These are phyloP conservation scores for Xenus cinereus DNA, from an alignment of 2,113 vertebrate species.

Conservation along the genomic window DNA sequence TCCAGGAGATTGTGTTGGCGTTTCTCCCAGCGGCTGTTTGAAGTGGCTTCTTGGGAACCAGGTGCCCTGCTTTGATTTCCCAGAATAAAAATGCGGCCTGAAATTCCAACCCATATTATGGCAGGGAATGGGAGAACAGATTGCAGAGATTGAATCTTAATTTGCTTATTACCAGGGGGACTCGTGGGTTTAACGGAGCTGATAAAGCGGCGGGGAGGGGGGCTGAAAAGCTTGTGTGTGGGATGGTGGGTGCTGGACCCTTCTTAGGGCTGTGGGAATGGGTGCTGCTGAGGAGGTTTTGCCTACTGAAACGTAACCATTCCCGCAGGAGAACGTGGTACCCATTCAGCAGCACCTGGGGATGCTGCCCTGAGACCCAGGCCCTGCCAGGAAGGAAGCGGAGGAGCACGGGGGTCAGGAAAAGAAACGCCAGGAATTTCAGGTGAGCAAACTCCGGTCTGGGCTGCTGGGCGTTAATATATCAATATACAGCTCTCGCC, in stretches of 20 bases:
- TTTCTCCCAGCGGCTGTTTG: neutral
- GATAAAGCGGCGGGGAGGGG: neutral
- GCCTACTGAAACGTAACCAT: accelerated
- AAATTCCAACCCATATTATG: accelerated
- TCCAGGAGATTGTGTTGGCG: neutral
- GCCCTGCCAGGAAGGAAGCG: neutral
- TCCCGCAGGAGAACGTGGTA: neutral
- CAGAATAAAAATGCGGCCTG: neutral
- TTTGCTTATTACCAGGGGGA: neutral
- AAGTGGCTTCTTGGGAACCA: neutral
- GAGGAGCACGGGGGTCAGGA: neutral
- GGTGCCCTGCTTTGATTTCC: neutral
- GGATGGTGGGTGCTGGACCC: neutral
- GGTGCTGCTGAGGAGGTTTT: neutral
- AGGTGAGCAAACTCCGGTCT: neutral
- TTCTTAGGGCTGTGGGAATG: neutral
- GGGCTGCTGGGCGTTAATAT: neutral
- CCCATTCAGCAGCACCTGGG: neutral
- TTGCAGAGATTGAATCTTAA: neutral
- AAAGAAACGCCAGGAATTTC: neutral
- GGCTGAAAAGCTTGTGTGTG: neutral
- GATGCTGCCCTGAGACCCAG: neutral
- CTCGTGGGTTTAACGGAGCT: neutral
- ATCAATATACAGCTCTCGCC: accelerated
- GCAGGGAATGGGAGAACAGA: neutral